A percentile compares a stretch with the other conserved stretches of the same genome.
Conservation (phyloP, 35 echinoderm and acorn worm species). For the Ophioderma brevispina region DNA sequence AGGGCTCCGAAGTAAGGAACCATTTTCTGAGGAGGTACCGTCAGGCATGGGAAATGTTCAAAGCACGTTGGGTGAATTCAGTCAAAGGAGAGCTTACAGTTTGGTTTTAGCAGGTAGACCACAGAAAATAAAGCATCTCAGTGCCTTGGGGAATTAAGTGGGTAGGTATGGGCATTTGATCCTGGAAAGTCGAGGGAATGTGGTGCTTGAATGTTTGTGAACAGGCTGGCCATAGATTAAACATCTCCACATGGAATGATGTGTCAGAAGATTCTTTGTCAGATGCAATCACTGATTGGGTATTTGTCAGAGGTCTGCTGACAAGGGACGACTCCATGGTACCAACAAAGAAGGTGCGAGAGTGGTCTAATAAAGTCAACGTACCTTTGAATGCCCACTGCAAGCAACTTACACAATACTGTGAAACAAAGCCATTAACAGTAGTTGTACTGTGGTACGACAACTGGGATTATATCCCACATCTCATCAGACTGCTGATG, state of each 20-base stretch:
- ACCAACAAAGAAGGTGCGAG: background rate
- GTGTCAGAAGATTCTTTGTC: background rate
- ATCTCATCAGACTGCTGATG: background rate
- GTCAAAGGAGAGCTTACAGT: conserved; percentile 1
- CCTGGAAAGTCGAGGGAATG: conserved; percentile 4
- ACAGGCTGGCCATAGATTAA: background rate
- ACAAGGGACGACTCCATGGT: background rate
- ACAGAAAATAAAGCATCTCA: background rate
- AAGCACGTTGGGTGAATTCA: background rate
- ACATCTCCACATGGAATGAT: conserved; percentile 31
- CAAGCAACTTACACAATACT: background rate
- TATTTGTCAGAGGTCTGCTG: background rate
- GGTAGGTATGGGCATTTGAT: conserved; percentile 52
- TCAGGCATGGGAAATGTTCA: background rate
- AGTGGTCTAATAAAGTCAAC: conserved; percentile 5
- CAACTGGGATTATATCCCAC: background rate
- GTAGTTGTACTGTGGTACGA: conserved; percentile 49
- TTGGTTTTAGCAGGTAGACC: background rate
- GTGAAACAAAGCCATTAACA: conserved; percentile 19
- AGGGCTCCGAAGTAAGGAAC: too few relatives aligned
- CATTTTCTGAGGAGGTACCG: background rate
- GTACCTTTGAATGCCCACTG: conserved; percentile 8
- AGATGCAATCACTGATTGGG: conserved; percentile 17
- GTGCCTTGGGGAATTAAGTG: conserved; percentile 22
- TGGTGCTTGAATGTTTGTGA: conserved; percentile 28